A percentile compares a stretch with the other conserved stretches of the same genome.
These are phyloP conservation scores for Pinna nobilis DNA, from an alignment of 1,140 invertebrate species.

Conservation along the genomic window DNA sequence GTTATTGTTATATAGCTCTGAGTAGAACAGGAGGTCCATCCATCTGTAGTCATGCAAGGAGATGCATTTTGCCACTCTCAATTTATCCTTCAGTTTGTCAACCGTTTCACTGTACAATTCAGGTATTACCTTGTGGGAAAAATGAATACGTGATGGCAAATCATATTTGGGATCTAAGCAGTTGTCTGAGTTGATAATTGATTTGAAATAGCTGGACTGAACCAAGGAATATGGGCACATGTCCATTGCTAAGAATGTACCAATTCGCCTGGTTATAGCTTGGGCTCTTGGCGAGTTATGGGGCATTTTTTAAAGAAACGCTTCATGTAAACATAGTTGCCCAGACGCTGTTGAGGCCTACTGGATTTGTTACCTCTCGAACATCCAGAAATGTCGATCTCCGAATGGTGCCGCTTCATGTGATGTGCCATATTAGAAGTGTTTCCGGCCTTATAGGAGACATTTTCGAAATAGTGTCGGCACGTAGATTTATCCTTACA, in stretches of 20 bases:
- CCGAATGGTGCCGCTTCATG: background rate
- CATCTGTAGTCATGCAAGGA: background rate
- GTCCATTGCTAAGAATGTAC: background rate
- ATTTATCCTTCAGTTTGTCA: background rate
- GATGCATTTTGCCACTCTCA: background rate
- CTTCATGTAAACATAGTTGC: background rate
- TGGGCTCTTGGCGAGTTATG: background rate
- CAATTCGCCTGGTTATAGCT: background rate
- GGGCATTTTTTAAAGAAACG: background rate
- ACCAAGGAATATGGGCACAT: background rate
- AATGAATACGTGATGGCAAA: background rate
- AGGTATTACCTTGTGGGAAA: background rate
- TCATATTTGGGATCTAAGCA: background rate
- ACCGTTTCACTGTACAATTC: background rate
- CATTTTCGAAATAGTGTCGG: background rate
- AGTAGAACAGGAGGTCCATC: background rate
- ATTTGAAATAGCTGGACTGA: background rate
- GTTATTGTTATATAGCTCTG: constrained; percentile 1
- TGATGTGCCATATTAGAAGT: background rate
- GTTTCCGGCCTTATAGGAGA: background rate
- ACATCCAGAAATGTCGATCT: background rate
- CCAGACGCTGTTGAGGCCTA: background rate
- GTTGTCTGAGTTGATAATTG: background rate
- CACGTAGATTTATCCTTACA: background rate
- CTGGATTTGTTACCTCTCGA: background rate